Base-by-base conservation (phyloP, 1,140 invertebrate species). In the Trachelipus rathkii region DNA sequence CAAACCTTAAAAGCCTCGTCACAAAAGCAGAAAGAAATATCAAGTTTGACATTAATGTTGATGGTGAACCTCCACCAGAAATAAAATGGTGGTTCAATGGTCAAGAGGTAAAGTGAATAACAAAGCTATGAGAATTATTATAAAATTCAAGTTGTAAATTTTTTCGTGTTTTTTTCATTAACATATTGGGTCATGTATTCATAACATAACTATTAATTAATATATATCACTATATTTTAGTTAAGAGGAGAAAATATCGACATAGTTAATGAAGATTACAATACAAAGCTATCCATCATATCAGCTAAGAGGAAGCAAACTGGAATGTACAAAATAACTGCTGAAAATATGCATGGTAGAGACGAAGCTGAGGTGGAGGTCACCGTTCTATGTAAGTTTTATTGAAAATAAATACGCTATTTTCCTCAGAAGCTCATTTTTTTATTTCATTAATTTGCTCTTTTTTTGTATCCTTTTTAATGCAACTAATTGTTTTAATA, bases 351-450 rank as follows among this genome's bases (percentile, higher is more conserved):
- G 77, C 95, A 95, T 82, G 97, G 97, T 70, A 89, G 90, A 82
- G 96, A 98, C 85, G 94, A 96, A 83, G 96, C 94, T 6, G 93
- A 94, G 79, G 92, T 99, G 10, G 96, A 97, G 86, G 88, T 96
- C 33, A 94, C 93, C 6, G 92, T 99, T 68, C 88, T 99, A 53
- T 91, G 91, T 92, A 86, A 87, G 88, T 87, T 77, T 60, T 19
- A 15, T 44, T 45, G 10, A 10, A 43, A 15, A 11, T 13, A 13
- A 66, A 33, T 33, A 33, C 6, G 1, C 33, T 33, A 33, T 33
- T 33, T 33, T 33, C 2, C 33, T 1, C 33, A 33, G 33, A 33
- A 33, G 1, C 33, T 33, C 33, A 3, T 33, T 3, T 33, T 33
- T 6, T 33, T 33, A 33, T 33, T 33, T 33, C 1, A 3, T 3